phyloP scores from a whole-genome alignment of 1,140 invertebrate genomes.

The Paralvinella palmiformis region DNA sequence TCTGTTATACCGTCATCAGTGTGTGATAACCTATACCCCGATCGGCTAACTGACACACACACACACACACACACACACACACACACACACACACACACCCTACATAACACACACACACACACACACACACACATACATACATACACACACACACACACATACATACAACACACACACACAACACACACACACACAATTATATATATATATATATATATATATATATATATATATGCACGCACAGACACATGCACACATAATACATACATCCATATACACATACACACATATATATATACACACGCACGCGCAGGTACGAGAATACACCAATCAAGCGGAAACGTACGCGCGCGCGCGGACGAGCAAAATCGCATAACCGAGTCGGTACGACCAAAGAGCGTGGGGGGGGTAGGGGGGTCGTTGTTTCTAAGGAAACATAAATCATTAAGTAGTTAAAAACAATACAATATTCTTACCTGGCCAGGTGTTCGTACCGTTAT shows the following conservation, averaged over 20 bases:
- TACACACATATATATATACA: neutral
- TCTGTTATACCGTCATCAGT: too few species aligned
- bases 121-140: neutral
- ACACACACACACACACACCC: neutral
- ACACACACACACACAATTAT: neutral
- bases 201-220: neutral
- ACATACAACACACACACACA: too few species aligned
- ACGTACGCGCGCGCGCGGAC: too few species aligned
- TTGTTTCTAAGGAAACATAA: too few species aligned
- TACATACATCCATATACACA: neutral
- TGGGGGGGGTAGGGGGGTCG: too few species aligned
- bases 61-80: neutral
- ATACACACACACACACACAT: neutral
- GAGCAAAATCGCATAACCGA: too few species aligned
- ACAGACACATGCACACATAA: neutral
- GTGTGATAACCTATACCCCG: too few species aligned
- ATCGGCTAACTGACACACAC: neutral
- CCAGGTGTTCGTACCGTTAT: too few species aligned
- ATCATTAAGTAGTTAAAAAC: too few species aligned
- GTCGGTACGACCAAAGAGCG: too few species aligned
- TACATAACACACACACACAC: neutral
- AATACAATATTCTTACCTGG: too few species aligned
- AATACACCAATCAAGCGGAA: too few species aligned
- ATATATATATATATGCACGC: neutral
- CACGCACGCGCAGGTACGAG: neutral